phyloP scores from a whole-genome alignment of 1,140 invertebrate genomes.

The Camponotus vicinus region DNA sequence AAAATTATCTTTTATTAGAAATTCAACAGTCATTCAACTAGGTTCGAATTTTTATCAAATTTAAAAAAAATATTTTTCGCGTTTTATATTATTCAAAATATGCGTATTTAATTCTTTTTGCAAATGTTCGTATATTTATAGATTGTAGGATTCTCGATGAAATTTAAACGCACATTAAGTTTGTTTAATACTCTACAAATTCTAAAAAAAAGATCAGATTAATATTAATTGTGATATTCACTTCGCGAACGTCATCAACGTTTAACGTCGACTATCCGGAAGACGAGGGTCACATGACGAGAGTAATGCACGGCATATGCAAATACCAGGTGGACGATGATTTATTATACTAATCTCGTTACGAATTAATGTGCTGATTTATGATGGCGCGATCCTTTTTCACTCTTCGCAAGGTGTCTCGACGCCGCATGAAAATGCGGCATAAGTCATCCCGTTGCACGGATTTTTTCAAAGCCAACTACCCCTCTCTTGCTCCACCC shows the following conservation, averaged over 20 bases:
- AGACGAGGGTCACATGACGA: conserved; percentile 56
- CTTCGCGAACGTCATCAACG: conserved; percentile 58
- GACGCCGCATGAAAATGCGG: conserved; percentile 49
- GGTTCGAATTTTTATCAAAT: not conserved
- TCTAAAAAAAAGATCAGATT: conserved; percentile 26
- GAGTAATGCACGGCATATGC: conserved; percentile 32
- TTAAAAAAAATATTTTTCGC: not conserved
- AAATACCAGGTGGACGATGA: conserved; percentile 54
- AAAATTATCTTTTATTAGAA: conserved; percentile 13
- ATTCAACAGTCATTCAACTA: not conserved
- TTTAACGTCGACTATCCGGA: conserved; percentile 54
- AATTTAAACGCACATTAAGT: not conserved
- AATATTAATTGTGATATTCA: conserved; percentile 64
- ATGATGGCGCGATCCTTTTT: conserved; percentile 54
- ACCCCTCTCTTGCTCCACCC: not conserved
- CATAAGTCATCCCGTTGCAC: conserved; percentile 54
- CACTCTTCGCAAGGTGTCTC: conserved; percentile 45
- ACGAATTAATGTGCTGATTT: conserved; percentile 70
- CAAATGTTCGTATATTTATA: not conserved
- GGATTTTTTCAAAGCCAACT: conserved; percentile 48
- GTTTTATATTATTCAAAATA: not conserved
- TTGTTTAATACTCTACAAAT: not conserved
- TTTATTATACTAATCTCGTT: conserved; percentile 72
- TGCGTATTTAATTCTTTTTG: not conserved
- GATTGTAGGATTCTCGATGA: not conserved